Evolutionary conservation across 2,888 invertebrate species (phyloP), one percentile per base, ranked within the genome.

Genomic region (Drosophila paramelanica): DNA sequence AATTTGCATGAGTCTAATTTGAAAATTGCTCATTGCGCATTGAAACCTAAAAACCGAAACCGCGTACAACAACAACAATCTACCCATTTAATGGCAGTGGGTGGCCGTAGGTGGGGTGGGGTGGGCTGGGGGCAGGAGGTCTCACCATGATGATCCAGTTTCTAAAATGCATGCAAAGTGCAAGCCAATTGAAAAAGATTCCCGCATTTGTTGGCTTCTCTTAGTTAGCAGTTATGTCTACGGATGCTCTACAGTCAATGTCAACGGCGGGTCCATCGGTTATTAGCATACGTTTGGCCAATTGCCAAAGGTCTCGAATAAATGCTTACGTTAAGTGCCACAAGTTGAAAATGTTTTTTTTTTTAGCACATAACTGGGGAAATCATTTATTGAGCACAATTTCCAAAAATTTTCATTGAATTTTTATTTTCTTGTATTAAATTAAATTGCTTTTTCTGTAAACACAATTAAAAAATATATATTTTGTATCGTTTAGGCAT

Each of bases 1-100:
- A 67, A 73, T 72, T 77, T 83, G 88, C 90, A 77, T 88, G 88
- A 75, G 89, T 77, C 83, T 89, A 90, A 90, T 90, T 90, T 88
- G 81, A 83, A 90, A 90, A 90, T 90, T 90, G 90, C 88, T 62
- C 72, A 58, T 50, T 70, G 82, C 80, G 50, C 66, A 79, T 68
- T 67, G 66, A 69, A 76, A 72, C 64, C 61, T 39, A 67, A 73
- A 69, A 81, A 46, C 76, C 79, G 53, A 71, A 77, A 71, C 79
- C 77, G 50, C 80, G 56, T 39, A 23, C 38, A 50, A 25, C 43
- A 36, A 23, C 36, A 45, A 25, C 31, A 47, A 58, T 39, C 43
- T 39, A 47, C 46, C 46, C 78, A 78, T 81, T 78, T 75, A 78
- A 78, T 67, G 45, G 50, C 14, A n/a, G 8, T 27, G 31, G 38